Evolutionary conservation across 2,797 vertebrate species (phyloP), one percentile per base, ranked within the genome.

Genomic region (Myotis pilosus): DNA sequence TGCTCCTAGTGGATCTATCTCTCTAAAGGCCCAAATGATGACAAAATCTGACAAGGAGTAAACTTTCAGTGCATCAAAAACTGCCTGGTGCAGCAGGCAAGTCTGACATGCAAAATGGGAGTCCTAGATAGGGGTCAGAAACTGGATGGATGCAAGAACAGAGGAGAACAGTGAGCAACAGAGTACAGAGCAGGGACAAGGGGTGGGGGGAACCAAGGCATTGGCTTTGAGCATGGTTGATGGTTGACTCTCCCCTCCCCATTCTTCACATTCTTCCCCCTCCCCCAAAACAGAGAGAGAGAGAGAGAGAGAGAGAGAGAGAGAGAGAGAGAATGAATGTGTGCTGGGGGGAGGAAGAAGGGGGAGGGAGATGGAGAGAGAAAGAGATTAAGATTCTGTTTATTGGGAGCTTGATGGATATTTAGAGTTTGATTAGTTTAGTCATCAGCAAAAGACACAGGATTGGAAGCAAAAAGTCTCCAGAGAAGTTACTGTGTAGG

Each of bases 381-480:
- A 71, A 20, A 93, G 2, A 64, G 30, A 44, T 75, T 60, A 41
- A 51, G 76, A 36, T 80, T 66, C 33, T 87, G 36, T 7, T 41
- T 69, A 4, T 36, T 28, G 16, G 6, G 36, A 53, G 20, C 15
- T 13, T 78, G 23, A 36, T 72, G 36, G 28, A 19, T 81, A 23
- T 81, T 94, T 69, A 79, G 25, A 71, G 83, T 92, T 69, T 60
- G 41, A 5, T 95, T 94, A 91, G 41, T 30, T 91, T 71, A 71
- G 51, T 72, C 8, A 51, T 20, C 82, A 87, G 55, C 51, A 41
- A 90, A 33, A 85, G 92, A 36, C 20, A 33, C 22, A 44, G 53
- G 38, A 16, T 53, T 51, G 2, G 38, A 19, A 38, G 15, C 51
- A 47, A 57, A 66, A 79, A 15, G 16, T 33, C 22, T n/a, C 47